Evolutionary conservation across 2,888 invertebrate genomes (phyloP), one percentile per base, ranked within the genome.

Genomic region (Ypsolopha scabrella): DNA sequence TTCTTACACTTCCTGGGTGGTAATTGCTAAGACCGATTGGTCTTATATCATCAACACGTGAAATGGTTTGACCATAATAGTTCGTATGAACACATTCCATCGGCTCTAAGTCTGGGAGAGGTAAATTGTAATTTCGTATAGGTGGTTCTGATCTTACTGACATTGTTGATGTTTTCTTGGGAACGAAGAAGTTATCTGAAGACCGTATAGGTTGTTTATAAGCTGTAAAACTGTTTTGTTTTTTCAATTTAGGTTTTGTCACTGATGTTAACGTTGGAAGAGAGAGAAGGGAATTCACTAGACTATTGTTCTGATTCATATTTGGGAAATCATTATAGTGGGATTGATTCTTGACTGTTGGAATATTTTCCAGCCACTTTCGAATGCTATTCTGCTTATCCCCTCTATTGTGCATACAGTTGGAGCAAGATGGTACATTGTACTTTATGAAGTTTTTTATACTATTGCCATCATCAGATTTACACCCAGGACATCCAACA

Each of bases 341-440:
- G 8, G 61, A 53, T 54, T 63, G 61, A 57, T 76, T 75, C 61
- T 85, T 83, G 14, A 63, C 65, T 52, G 70, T 69, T 41, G 92
- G 92, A 48, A 93, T 91, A 59, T 91, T 90, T 74, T 93, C 93
- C 41, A 93, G 70, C 93, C 93, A 93, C 70, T 92, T 90, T 55
- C 91, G 86, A 48, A 93, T 93, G 66, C 91, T 93, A 59, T 87
- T 89, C 63, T 93, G 92, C 67, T 93, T 93, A 62, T 91, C 92
- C 41, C 93, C 92, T 67, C 88, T 88, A 46, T 83, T 81, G 34
- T 75, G 72, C 0, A 82, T 62, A 60, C 90, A 90, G 55, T 80
- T 89, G 10, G 81, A 75, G 65, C 90, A 90, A 1, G 87, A 79
- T 33, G 86, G 65, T 41, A 75, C 63, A 50, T 82, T 80, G 49